Evolutionary conservation across 2,888 invertebrate species (phyloP).

Genomic region (Limenitis arthemis): DNA sequence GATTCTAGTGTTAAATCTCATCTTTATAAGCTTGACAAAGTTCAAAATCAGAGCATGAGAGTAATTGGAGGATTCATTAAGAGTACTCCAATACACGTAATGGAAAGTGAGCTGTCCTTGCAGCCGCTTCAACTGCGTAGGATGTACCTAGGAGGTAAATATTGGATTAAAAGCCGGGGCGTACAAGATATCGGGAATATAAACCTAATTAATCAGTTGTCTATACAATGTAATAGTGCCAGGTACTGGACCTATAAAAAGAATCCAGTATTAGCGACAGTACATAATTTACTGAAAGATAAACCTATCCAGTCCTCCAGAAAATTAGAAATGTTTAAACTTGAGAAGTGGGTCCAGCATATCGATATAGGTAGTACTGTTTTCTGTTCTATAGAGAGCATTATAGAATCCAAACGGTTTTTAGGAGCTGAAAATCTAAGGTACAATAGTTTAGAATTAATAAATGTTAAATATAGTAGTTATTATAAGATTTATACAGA

Average conservation of each 20-base stretch:
- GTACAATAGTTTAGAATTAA: background rate
- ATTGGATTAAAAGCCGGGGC: slow-evolving; percentile 7
- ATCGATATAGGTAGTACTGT: background rate
- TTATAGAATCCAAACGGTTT: too few species aligned
- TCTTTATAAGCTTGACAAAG: slow-evolving; percentile 9
- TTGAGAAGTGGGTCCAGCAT: background rate
- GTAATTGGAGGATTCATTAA: slow-evolving; percentile 17
- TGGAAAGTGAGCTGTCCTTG: slow-evolving; percentile 14
- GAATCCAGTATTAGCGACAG: slow-evolving; percentile 1
- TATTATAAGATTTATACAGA: slow-evolving; percentile 1
- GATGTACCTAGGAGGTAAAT: slow-evolving; percentile 14
- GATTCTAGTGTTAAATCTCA: slow-evolving; percentile 6
- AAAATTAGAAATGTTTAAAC: slow-evolving; percentile 4
- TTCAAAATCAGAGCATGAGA: slow-evolving; percentile 13
- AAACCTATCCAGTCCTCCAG: background rate
- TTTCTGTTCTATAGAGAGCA: background rate
- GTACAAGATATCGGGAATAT: background rate
- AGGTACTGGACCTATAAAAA: background rate
- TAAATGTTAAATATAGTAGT: background rate
- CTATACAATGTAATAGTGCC: background rate
- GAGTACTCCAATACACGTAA: slow-evolving; percentile 14
- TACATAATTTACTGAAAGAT: background rate
- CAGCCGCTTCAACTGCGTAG: slow-evolving; percentile 12
- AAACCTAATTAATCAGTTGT: background rate
- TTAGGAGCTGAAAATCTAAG: too few species aligned